phyloP scores from a whole-genome alignment of 2,113 vertebrate species.

The Alethe castanea region DNA sequence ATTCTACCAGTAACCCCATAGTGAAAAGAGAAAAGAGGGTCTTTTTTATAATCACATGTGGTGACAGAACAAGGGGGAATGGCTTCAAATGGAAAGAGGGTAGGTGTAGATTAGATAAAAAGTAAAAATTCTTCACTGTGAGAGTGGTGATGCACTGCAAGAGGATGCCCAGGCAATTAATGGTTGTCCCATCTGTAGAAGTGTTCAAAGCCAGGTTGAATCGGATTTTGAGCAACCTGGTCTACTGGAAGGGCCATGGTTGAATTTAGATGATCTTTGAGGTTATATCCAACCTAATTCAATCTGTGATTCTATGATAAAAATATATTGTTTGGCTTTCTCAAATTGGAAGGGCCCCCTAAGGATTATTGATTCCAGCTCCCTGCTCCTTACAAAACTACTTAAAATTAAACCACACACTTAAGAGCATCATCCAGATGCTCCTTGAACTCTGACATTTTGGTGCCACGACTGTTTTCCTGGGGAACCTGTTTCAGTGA shows the following conservation, averaged over 20 bases:
- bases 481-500: background rate
- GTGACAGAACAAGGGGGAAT: background rate
- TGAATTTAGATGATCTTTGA: background rate
- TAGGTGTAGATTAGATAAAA: background rate
- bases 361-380: background rate
- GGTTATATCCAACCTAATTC: background rate
- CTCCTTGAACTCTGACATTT: background rate
- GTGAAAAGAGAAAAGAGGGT: background rate
- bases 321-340: background rate
- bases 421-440: background rate
- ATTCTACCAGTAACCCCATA: background rate
- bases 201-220: background rate
- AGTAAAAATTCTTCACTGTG: background rate
- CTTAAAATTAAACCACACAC: background rate
- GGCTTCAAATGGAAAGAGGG: background rate
- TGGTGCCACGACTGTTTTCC: background rate
- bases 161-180: background rate
- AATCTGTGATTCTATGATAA: background rate
- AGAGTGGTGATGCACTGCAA: background rate
- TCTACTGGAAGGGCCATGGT: background rate
- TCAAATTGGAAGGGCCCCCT: background rate
- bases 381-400: background rate
- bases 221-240: background rate
- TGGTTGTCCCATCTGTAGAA: background rate
- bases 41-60: background rate